Conservation (phyloP, 2,113 vertebrate species). For the Pseudorhombus dupliciocellatus region DNA sequence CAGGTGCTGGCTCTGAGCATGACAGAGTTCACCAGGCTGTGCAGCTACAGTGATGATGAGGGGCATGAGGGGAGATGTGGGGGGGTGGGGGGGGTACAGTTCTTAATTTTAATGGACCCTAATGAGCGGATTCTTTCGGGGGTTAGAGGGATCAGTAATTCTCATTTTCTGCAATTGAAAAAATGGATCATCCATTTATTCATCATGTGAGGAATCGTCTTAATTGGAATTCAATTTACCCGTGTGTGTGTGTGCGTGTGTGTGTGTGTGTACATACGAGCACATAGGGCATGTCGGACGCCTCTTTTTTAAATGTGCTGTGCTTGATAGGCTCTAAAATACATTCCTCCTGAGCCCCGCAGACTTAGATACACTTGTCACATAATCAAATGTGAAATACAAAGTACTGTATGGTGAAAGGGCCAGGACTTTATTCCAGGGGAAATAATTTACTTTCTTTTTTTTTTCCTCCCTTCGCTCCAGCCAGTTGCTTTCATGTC, state of each 20-base stretch:
- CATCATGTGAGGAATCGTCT: conserved; percentile 61
- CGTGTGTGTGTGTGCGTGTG: conserved; percentile 19
- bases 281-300: conserved; percentile 40
- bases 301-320: conserved; percentile 63
- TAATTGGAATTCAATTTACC: conserved; percentile 80
- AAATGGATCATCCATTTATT: conserved; percentile 71
- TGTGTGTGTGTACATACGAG: background rate
- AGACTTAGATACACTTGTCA: conserved; percentile 86
- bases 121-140: conserved; percentile 65
- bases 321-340: conserved; percentile 72
- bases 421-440: conserved; percentile 76
- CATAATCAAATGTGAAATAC: conserved; percentile 81
- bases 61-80: conserved; percentile 12
- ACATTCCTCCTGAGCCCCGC: conserved; percentile 73
- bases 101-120: conserved; percentile 57
- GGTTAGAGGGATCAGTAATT: conserved; percentile 58
- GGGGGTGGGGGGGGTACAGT: conserved; percentile 11
- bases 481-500: conserved; percentile 80
- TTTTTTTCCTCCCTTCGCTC: conserved; percentile 37
- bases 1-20: conserved; percentile 37
- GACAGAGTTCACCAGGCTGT: conserved; percentile 42
- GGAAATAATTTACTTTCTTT: conserved; percentile 79
- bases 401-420: conserved; percentile 74
- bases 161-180: conserved; percentile 66
- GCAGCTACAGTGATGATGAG: conserved; percentile 7